A percentile compares a stretch with the other conserved stretches of the same genome.
Evolutionary conservation across 2,113 vertebrate species (phyloP).

Genomic region (Psittacara wagleri): DNA sequence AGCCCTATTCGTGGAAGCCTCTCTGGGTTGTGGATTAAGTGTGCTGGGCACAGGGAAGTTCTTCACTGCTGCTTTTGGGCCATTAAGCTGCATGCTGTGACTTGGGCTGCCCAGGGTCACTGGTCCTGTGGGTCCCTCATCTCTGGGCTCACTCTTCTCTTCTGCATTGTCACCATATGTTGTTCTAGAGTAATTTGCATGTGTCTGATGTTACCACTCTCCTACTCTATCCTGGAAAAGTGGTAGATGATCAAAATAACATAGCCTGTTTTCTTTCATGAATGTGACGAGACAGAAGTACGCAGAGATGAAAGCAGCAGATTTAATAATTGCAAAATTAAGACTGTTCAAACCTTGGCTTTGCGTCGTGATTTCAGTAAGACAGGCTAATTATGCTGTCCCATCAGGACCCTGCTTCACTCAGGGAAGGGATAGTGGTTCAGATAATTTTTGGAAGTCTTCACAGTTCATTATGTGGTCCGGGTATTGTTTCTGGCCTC

Average conservation of each 20-base stretch:
- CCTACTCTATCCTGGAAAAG: not conserved
- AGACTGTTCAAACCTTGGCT: not conserved
- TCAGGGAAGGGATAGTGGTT: not conserved
- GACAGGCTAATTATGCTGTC: not conserved
- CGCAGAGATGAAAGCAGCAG: not conserved
- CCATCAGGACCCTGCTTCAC: not conserved
- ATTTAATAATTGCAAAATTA: not conserved
- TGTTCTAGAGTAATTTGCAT: not conserved
- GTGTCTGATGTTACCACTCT: not conserved
- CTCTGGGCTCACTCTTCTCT: fast-evolving
- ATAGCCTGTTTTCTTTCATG: not conserved
- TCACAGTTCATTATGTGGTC: not conserved
- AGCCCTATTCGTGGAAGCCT: not conserved
- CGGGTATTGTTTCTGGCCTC: not conserved
- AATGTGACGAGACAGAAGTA: not conserved
- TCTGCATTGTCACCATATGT: fast-evolving
- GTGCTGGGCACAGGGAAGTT: not conserved
- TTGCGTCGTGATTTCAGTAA: not conserved
- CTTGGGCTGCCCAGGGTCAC: not conserved
- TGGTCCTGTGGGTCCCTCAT: not conserved
- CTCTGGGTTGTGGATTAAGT: not conserved
- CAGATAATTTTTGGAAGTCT: not conserved
- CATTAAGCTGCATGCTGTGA: not conserved
- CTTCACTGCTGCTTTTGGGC: not conserved
- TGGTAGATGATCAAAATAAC: not conserved